Evolutionary conservation across 2,888 invertebrate species (phyloP).

Genomic region (Tipula vernalis): DNA sequence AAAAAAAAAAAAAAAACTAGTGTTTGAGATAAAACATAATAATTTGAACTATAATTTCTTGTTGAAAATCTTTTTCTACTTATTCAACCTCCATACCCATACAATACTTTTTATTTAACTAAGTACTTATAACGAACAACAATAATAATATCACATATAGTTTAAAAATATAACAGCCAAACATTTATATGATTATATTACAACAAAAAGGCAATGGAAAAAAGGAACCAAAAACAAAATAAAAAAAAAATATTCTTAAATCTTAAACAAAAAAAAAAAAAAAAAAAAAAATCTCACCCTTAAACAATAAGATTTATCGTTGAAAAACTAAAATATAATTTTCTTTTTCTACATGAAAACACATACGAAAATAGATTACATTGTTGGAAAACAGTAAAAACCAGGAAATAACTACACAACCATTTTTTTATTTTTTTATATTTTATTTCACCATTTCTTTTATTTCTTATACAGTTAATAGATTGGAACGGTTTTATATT

Average conservation of each 20-base stretch:
- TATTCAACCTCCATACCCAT: not conserved
- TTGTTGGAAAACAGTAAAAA: not conserved
- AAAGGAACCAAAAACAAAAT: not conserved
- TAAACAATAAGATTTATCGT: not conserved
- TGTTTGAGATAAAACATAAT: not conserved
- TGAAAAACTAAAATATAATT: not conserved
- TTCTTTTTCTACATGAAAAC: not conserved
- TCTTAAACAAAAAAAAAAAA: not conserved
- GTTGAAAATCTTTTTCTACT: not conserved
- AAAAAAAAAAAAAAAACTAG: not conserved
- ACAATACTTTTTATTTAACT: not conserved
- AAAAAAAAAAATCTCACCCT: not conserved
- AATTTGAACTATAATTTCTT: not conserved
- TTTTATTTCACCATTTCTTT: not conserved
- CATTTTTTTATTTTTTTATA: not conserved
- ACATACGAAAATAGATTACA: not conserved
- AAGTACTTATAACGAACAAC: not conserved
- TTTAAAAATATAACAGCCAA: not conserved
- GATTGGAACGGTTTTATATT: slow-evolving; percentile 4
- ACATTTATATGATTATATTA: not conserved
- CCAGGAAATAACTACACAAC: not conserved
- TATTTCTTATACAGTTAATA: not conserved
- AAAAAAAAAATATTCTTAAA: not conserved
- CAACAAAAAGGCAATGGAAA: not conserved
- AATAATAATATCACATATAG: not conserved